Evolutionary conservation across 2,113 vertebrate species (phyloP), one percentile per base, ranked within the genome.

Genomic region (Aegypius monachus): DNA sequence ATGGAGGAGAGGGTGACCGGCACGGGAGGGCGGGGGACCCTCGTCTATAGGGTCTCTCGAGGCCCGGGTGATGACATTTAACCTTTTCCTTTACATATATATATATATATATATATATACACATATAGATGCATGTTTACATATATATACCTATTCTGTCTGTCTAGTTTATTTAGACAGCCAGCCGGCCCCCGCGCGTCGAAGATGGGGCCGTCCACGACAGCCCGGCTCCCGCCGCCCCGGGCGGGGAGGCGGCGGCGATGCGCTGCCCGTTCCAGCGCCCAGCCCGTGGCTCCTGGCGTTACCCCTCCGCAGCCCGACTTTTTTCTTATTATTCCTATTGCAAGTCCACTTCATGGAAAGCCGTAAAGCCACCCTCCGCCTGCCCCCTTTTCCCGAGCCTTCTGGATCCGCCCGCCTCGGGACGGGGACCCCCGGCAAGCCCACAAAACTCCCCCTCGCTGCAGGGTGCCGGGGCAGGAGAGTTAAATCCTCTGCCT

Each of bases 141-240:
- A 8, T 7, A 7, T 78, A 5, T 40, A 27, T 6, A 7, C 16
- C 2, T 43, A 1, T 8, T 11, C 27, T 9, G 18, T 20, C 47
- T n/a, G 6, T 27, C 6, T 4, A 42, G 34, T 56, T 67, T 40
- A 31, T 72, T 66, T 10, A 23, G 40, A 31, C 18, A 25, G 27
- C 4, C 8, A 11, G 15, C 0, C 47, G 42, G 32, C 7, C 16
- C 18, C 15, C 11, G 1, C 40, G 14, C 7, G 2, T 2, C 0
- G 42, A 31, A 56, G 45, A 16, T 11, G 18, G 22, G 5, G 6
- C 17, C 11, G 11, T 3, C 16, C 36, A 2, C 11, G 21, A 10
- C 4, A 7, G 12, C 11, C 18, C 6, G 5, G 31, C 17, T 18
- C 11, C 25, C 3, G 1, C 29, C 4, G 1, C 3, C 29, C 29